Conservation (phyloP, 1,140 invertebrate genomes). For the Metaphire vulgaris region DNA sequence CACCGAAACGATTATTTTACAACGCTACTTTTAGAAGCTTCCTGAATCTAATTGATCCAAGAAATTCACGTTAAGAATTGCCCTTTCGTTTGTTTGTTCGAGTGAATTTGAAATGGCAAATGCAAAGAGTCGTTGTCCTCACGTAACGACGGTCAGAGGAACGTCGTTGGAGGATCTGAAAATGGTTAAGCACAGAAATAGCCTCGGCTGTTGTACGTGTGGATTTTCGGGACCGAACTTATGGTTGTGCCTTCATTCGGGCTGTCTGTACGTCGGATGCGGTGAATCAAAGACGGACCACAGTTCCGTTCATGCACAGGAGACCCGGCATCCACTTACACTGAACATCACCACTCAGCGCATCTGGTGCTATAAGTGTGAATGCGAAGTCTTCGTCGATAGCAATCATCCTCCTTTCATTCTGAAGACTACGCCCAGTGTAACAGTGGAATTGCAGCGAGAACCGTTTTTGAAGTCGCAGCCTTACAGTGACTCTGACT, state of each 20-base stretch:
- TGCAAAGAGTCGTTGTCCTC: background rate
- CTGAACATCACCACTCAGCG: constrained; percentile 73
- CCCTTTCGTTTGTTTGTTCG: too few relatives aligned
- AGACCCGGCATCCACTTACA: constrained; percentile 66
- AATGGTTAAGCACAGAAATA: background rate
- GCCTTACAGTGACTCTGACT: constrained; percentile 45
- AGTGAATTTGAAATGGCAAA: too few relatives aligned
- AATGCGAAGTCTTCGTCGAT: constrained; percentile 63
- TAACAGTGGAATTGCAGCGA: background rate
- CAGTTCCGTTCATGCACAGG: constrained; percentile 67
- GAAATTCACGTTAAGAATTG: too few relatives aligned
- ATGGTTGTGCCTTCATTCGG: constrained; percentile 72
- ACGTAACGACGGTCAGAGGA: background rate
- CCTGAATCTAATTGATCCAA: too few relatives aligned
- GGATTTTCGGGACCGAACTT: constrained; percentile 64
- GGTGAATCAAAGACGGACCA: constrained; percentile 70
- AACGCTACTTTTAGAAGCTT: too few relatives aligned
- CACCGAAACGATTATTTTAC: too few relatives aligned
- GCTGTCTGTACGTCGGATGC: constrained; percentile 72
- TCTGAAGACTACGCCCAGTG: background rate
- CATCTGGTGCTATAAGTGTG: constrained; percentile 79
- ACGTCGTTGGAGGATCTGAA: background rate
- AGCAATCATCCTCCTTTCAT: constrained; percentile 31
- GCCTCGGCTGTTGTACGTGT: constrained; percentile 52
- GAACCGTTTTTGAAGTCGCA: background rate